Conservation (phyloP, 2,797 vertebrate species). For the Cetoscarus ocellatus region DNA sequence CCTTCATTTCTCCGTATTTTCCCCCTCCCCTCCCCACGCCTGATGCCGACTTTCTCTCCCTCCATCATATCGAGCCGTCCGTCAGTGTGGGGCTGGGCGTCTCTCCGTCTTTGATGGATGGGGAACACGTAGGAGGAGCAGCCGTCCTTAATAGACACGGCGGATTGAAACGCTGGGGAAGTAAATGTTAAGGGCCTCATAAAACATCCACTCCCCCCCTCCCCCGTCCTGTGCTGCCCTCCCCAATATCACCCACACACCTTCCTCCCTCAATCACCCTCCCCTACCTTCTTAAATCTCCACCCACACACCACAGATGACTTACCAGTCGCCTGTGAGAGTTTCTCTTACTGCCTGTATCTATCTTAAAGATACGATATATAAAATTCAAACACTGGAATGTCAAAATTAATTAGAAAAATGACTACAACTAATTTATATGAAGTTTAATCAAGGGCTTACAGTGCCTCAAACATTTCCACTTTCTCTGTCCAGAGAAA, state of each 20-base stretch:
- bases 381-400: too few species aligned
- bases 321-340: slow-evolving; percentile 49
- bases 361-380: slow-evolving; percentile 10
- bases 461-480: too few species aligned
- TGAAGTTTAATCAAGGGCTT: too few species aligned
- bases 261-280: slow-evolving; percentile 48
- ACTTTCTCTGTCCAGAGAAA: too few species aligned
- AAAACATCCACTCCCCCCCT: slow-evolving; percentile 83
- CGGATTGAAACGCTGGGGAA: slow-evolving; percentile 85
- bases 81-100: slow-evolving; percentile 64
- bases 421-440: too few species aligned
- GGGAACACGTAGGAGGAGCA: slow-evolving; percentile 82
- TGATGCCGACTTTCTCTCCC: slow-evolving; percentile 51
- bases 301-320: slow-evolving; percentile 43
- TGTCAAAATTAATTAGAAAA: too few species aligned
- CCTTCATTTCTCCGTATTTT: slow-evolving; percentile 44
- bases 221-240: slow-evolving; percentile 60
- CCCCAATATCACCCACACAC: slow-evolving; percentile 55
- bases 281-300: slow-evolving; percentile 51
- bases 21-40: slow-evolving; percentile 26
- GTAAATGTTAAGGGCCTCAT: slow-evolving; percentile 90
- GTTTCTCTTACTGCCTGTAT: slow-evolving; percentile 31
- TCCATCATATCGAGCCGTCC: slow-evolving; percentile 77
- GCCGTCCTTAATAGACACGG: slow-evolving; percentile 85
- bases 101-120: slow-evolving; percentile 82